phyloP scores from a whole-genome alignment of 92 coral and sea anemone genomes.

The Nematostella vectensis region DNA sequence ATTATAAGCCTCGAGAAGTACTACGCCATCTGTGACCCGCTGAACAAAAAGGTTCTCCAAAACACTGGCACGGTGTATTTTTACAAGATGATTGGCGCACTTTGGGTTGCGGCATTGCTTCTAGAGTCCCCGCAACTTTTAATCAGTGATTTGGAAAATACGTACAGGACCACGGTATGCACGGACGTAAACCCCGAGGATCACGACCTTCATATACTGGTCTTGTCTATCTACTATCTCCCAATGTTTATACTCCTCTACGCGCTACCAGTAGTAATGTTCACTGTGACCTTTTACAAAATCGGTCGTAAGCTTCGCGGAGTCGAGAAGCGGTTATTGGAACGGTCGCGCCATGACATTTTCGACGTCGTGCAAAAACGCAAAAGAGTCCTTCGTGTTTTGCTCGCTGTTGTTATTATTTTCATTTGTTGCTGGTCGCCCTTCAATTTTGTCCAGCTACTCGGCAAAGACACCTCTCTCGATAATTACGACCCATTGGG shows the following conservation, averaged over 20 bases:
- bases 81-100: constrained; percentile 9
- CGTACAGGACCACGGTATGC: constrained; percentile 35
- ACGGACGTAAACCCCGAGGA: constrained; percentile 18
- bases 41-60: constrained; percentile 2
- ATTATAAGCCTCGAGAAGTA: constrained; percentile 47
- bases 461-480: constrained; percentile 30
- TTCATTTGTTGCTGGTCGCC: constrained; percentile 59
- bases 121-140: constrained; percentile 41
- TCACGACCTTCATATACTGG: constrained; percentile 7
- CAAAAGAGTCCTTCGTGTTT: constrained; percentile 31
- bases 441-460: constrained; percentile 34
- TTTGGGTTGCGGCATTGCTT: constrained; percentile 41
- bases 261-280: constrained; percentile 28
- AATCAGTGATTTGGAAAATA: constrained; percentile 24
- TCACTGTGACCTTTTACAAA: constrained; percentile 34
- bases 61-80: constrained; percentile 3
- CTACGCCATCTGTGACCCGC: constrained; percentile 45
- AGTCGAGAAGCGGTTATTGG: constrained; percentile 23
- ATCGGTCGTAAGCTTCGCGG: constrained; percentile 25
- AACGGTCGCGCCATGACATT: constrained; percentile 36
- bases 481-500: constrained; percentile 33
- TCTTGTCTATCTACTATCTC: constrained; percentile 34
- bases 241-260: constrained; percentile 42
- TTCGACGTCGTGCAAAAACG: constrained; percentile 28
- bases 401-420: constrained; percentile 39